These are phyloP conservation scores for Scaptomyza pallida DNA, from an alignment of 1,140 invertebrate species.

Conservation along the genomic window DNA sequence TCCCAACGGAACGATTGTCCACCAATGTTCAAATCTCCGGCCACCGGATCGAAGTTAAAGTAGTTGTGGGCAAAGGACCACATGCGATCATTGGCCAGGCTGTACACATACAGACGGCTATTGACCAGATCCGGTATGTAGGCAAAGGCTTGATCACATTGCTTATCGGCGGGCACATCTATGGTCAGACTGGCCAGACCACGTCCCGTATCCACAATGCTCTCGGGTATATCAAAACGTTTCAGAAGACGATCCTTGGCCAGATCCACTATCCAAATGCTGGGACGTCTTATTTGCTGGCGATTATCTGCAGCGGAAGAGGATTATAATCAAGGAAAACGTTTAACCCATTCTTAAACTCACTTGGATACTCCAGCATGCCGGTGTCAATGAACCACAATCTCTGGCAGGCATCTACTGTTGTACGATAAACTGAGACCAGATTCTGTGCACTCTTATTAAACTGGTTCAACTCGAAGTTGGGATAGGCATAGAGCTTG, in stretches of 20 bases:
- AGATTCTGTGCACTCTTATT: constrained; percentile 83
- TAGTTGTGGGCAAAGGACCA: constrained; percentile 90
- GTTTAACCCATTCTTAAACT: constrained; percentile 7
- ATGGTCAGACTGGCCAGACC: constrained; percentile 88
- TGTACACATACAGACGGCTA: constrained; percentile 89
- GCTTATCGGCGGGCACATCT: constrained; percentile 85
- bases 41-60: constrained; percentile 89
- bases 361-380: constrained; percentile 78
- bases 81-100: constrained; percentile 85
- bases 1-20: constrained; percentile 89
- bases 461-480: constrained; percentile 86
- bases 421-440: constrained; percentile 88
- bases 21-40: constrained; percentile 88
- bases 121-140: constrained; percentile 90
- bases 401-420: constrained; percentile 88
- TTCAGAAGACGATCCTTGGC: constrained; percentile 84
- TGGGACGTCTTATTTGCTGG: constrained; percentile 86
- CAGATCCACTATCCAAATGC: constrained; percentile 88
- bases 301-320: constrained; percentile 84
- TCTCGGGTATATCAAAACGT: constrained; percentile 74
- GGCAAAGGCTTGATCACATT: constrained; percentile 88
- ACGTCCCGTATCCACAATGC: constrained; percentile 71
- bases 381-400: constrained; percentile 91
- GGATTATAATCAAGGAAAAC: not conserved
- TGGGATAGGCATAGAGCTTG: constrained; percentile 87